Percentiles rank a stretch among this genome's conserved stretches.
Conservation (phyloP, 2,797 vertebrate genomes). For the Emydoidea blandingii region DNA sequence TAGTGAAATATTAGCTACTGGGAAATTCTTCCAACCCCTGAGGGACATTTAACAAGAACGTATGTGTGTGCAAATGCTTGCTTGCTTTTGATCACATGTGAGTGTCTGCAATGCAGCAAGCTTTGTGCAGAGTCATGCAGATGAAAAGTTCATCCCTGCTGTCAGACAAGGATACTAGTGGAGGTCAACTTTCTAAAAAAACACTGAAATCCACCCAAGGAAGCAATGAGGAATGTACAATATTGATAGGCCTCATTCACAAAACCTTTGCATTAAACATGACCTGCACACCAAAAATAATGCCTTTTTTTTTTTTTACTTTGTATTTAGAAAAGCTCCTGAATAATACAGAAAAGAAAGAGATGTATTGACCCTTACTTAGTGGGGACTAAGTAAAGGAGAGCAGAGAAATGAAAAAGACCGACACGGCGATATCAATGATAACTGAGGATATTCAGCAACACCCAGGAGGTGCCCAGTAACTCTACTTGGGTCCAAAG, state of each 20-base stretch:
- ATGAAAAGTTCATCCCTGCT: background rate
- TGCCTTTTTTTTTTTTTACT: background rate
- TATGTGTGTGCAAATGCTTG: accelerated
- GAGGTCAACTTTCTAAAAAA: background rate
- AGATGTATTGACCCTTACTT: background rate
- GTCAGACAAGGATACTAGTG: background rate
- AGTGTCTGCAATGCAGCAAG: conserved; percentile 71
- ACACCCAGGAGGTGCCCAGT: background rate
- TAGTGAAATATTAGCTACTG: background rate
- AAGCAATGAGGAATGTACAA: background rate
- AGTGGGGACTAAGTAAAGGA: background rate
- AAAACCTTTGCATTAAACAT: background rate
- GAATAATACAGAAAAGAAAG: background rate
- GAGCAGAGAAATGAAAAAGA: background rate
- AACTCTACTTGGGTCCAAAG: accelerated
- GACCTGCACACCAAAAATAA: background rate
- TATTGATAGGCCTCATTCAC: background rate
- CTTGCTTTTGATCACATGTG: background rate
- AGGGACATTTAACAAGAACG: background rate
- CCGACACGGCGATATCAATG: accelerated
- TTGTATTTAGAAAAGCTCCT: background rate
- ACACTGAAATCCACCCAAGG: background rate
- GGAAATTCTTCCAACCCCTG: background rate
- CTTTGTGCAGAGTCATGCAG: conserved; percentile 64
- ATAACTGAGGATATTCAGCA: background rate